Conservation (phyloP, 2,797 vertebrate species). For the Oryzias dopingdopingensis region DNA sequence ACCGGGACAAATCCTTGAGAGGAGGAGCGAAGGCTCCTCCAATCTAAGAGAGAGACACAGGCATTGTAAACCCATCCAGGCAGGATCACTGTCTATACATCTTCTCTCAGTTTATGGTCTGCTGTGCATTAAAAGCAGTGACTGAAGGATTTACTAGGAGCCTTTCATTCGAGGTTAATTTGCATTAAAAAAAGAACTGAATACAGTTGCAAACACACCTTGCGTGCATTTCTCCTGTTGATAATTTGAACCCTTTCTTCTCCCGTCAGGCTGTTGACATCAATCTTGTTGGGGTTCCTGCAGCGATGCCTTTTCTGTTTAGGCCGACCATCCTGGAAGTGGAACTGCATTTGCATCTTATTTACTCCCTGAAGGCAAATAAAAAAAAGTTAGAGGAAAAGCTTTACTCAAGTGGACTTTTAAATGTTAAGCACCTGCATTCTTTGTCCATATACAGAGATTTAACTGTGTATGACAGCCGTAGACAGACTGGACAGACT, state of each 20-base stretch:
- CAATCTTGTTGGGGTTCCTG: slow-evolving; percentile 96
- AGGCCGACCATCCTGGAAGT: slow-evolving; percentile 91
- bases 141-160: background rate
- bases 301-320: slow-evolving; percentile 98
- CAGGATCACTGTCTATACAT: background rate
- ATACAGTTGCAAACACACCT: slow-evolving; percentile 74
- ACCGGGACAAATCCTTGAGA: slow-evolving; percentile 93
- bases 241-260: slow-evolving; percentile 98
- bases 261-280: slow-evolving; percentile 95
- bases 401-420: too few species aligned
- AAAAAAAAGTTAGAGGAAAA: background rate
- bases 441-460: too few species aligned
- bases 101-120: background rate
- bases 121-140: background rate
- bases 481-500: background rate
- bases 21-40: slow-evolving; percentile 98
- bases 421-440: too few species aligned
- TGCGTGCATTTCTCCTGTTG: slow-evolving; percentile 95
- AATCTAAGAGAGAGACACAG: slow-evolving; percentile 75
- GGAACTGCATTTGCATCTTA: slow-evolving; percentile 91
- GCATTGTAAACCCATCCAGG: slow-evolving; percentile 14
- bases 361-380: slow-evolving; percentile 69
- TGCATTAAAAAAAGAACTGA: background rate
- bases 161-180: too few species aligned
- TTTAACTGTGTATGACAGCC: background rate